Evolutionary conservation across 2,888 invertebrate genomes (phyloP).

Genomic region (Apodemia mormo): DNA sequence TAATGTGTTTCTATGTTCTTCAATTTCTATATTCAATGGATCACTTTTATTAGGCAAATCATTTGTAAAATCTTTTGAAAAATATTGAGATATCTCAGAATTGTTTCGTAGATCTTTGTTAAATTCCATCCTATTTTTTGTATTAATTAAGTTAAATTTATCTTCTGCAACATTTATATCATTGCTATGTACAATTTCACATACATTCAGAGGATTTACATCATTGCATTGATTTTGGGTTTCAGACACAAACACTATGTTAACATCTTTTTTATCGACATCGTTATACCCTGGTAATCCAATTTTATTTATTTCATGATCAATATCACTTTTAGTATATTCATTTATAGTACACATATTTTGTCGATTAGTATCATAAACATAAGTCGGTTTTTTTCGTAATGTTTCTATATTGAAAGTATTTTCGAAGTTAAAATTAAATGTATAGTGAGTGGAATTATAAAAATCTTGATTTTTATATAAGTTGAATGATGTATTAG

Average conservation of each 20-base stretch:
- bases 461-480: neutral
- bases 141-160: constrained; percentile 20
- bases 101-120: neutral
- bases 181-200: constrained; percentile 45
- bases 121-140: constrained; percentile 26
- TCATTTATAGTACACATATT: constrained; percentile 26
- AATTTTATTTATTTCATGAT: neutral
- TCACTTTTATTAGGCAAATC: neutral
- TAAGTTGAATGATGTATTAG: neutral
- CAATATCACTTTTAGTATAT: constrained; percentile 14
- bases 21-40: neutral
- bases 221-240: neutral
- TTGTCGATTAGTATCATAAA: neutral
- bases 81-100: neutral
- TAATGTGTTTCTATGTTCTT: neutral
- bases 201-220: constrained; percentile 48
- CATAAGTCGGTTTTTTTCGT: neutral
- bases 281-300: neutral
- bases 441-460: neutral
- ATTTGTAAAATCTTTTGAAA: neutral
- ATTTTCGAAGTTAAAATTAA: constrained; percentile 18
- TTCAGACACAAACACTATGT: constrained; percentile 21
- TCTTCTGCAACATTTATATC: constrained; percentile 16
- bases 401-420: constrained; percentile 5
- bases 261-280: neutral